Evolutionary conservation across 2,888 invertebrate genomes (phyloP).

Genomic region (Cacoxenus indagator): DNA sequence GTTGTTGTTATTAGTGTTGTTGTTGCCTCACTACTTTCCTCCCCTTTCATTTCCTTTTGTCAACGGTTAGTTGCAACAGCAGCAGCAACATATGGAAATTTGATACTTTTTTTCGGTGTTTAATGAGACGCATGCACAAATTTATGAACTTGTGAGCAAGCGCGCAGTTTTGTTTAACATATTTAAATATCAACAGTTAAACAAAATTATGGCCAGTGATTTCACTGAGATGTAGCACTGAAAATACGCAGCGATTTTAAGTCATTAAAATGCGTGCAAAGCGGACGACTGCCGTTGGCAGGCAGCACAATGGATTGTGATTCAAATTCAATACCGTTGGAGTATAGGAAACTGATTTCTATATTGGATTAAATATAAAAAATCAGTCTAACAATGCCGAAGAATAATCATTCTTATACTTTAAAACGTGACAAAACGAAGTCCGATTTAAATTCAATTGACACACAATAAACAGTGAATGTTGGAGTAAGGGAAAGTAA

Average conservation of each 20-base stretch:
- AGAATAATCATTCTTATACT: too few relatives aligned
- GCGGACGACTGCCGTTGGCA: not conserved
- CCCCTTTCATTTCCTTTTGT: conserved; percentile 5
- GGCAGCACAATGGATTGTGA: not conserved
- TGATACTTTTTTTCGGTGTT: conserved; percentile 61
- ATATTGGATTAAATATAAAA: too few relatives aligned
- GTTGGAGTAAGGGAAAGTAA: too few relatives aligned
- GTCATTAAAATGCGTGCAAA: not conserved
- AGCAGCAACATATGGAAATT: conserved; percentile 40
- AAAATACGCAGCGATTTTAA: not conserved
- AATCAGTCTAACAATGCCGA: too few relatives aligned
- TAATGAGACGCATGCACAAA: conserved; percentile 66
- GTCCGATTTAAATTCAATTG: too few relatives aligned
- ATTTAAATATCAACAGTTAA: conserved; percentile 23
- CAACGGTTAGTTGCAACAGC: not conserved
- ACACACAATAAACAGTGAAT: too few relatives aligned
- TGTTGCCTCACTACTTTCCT: too few relatives aligned
- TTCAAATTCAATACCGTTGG: too few relatives aligned
- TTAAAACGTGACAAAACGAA: too few relatives aligned
- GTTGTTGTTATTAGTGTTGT: conserved; percentile 6
- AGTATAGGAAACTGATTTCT: too few relatives aligned
- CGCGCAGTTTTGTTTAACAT: conserved; percentile 62
- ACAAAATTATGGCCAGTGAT: conserved; percentile 2
- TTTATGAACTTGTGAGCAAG: conserved; percentile 64
- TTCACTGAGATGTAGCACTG: not conserved